phyloP scores from a whole-genome alignment of 2,888 invertebrate species.

The Oscheius sp. region DNA sequence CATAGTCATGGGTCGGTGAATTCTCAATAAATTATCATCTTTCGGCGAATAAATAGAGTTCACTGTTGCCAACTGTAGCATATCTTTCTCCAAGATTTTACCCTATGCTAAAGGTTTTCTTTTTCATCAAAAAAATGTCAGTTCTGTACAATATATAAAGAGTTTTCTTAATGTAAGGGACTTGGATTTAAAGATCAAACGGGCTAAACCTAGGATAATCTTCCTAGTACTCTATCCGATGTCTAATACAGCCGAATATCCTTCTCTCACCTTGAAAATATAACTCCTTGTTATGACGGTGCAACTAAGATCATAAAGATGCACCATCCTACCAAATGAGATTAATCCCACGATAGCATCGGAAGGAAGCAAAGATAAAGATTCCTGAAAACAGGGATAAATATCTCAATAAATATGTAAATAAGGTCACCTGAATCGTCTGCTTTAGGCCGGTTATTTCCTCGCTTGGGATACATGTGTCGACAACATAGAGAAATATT shows the following conservation, averaged over 20 bases:
- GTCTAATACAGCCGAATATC: too few species aligned
- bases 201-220: too few species aligned
- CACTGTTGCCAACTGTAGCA: too few species aligned
- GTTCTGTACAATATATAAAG: neutral
- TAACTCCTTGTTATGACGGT: slow-evolving; percentile 89
- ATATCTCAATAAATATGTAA: neutral
- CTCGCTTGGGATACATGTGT: slow-evolving; percentile 93
- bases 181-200: neutral
- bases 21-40: neutral
- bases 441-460: slow-evolving; percentile 90
- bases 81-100: neutral
- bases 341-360: slow-evolving; percentile 95
- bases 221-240: neutral
- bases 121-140: too few species aligned
- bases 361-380: slow-evolving; percentile 84
- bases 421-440: slow-evolving; percentile 47
- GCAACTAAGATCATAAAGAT: slow-evolving; percentile 87
- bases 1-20: slow-evolving; percentile 27
- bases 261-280: slow-evolving; percentile 74
- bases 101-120: neutral
- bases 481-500: slow-evolving; percentile 93
- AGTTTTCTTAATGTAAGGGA: neutral
- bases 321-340: slow-evolving; percentile 98
- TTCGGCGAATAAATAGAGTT: too few species aligned
- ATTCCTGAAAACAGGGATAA: slow-evolving; percentile 80